Evolutionary conservation across 2,113 vertebrate species (phyloP).

Genomic region (Hystrix cristata): DNA sequence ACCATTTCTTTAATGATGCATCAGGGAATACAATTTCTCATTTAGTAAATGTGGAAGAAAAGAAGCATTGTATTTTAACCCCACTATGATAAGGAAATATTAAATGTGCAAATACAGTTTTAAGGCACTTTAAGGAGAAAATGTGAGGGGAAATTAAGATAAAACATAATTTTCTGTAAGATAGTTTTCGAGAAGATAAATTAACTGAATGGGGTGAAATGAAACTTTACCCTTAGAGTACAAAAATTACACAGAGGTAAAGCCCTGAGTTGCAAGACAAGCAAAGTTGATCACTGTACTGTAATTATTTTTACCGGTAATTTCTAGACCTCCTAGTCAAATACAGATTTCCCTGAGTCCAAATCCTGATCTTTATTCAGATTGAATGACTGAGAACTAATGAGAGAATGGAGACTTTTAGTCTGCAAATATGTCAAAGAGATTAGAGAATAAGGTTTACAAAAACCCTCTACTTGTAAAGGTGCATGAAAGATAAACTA

Average conservation of each 20-base stretch:
- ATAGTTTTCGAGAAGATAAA: slow-evolving; percentile 25
- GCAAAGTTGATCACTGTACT: background rate
- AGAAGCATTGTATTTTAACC: background rate
- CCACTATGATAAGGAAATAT: background rate
- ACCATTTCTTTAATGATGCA: background rate
- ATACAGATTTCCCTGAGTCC: background rate
- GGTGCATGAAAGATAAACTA: background rate
- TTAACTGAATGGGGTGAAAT: background rate
- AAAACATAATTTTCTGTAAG: background rate
- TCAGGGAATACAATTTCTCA: background rate
- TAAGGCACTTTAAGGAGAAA: background rate
- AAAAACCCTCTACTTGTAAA: background rate
- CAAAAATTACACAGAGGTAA: background rate
- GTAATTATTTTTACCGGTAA: background rate
- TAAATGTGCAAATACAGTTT: slow-evolving; percentile 21
- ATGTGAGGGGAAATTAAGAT: background rate
- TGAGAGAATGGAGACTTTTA: background rate
- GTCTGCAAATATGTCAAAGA: background rate
- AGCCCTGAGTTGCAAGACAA: background rate
- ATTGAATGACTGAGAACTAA: background rate
- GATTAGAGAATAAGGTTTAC: background rate
- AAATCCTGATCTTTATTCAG: background rate
- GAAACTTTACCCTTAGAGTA: background rate
- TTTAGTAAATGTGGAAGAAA: background rate
- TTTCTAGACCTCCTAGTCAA: background rate